A percentile compares a stretch with the other conserved stretches of the same genome.
Conservation (phyloP, 1,140 invertebrate species). For the Helicoverpa armigera region DNA sequence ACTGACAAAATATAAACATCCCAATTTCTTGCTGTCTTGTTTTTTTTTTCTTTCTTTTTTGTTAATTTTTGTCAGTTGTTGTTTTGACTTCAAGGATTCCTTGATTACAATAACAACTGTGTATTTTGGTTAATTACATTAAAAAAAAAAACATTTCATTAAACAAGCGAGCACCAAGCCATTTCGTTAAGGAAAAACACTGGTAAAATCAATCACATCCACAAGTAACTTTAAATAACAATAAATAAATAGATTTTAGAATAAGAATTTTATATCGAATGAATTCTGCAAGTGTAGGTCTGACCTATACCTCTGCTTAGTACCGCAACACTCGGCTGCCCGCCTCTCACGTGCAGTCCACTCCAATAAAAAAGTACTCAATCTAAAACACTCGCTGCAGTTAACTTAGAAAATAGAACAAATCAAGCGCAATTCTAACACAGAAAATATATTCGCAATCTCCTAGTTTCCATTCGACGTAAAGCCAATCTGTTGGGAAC, state of each 20-base stretch:
- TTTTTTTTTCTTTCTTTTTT: too few species aligned
- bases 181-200: too few species aligned
- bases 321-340: background rate
- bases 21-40: too few species aligned
- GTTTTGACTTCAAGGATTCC: too few species aligned
- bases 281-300: background rate
- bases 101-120: too few species aligned
- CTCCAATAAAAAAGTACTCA: slow-evolving; percentile 21
- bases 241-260: background rate
- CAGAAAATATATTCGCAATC: slow-evolving; percentile 6
- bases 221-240: too few species aligned
- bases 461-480: slow-evolving; percentile 15
- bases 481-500: slow-evolving; percentile 13
- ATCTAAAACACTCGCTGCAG: slow-evolving; percentile 26
- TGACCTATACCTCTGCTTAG: background rate
- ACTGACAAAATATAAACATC: too few species aligned
- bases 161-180: too few species aligned
- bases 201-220: too few species aligned
- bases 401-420: slow-evolving; percentile 21
- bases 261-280: background rate
- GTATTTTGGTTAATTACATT: too few species aligned
- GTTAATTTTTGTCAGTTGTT: too few species aligned
- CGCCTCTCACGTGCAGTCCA: background rate
- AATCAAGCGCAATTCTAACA: slow-evolving; percentile 12
- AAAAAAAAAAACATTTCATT: too few species aligned